Evolutionary conservation across 2,113 vertebrate genomes (phyloP).

Genomic region (Gymnocephalus cernua): DNA sequence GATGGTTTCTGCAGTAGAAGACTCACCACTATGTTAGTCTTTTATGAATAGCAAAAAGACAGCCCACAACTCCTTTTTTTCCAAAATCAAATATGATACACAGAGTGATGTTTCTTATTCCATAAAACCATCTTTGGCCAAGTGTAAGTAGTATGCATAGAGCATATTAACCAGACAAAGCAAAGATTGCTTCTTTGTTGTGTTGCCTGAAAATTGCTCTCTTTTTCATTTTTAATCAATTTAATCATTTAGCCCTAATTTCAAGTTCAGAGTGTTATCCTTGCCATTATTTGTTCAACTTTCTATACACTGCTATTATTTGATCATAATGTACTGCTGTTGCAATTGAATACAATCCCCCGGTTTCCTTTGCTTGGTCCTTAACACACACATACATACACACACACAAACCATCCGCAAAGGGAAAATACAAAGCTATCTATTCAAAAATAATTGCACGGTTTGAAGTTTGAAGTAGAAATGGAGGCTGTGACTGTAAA

Average conservation of each 20-base stretch:
- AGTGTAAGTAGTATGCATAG: background rate
- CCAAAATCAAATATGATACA: background rate
- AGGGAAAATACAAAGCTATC: background rate
- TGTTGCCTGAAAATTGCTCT: background rate
- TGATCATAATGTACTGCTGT: background rate
- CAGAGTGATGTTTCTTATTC: background rate
- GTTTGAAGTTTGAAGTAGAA: background rate
- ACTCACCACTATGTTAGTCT: background rate
- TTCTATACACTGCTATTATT: background rate
- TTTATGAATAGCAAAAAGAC: background rate
- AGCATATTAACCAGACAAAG: background rate
- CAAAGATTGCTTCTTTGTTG: background rate
- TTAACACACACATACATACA: background rate
- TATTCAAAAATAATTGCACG: background rate
- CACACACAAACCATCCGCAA: background rate
- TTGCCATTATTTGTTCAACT: too few relatives aligned
- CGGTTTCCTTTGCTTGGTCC: background rate
- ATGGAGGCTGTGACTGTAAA: background rate
- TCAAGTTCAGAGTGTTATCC: background rate
- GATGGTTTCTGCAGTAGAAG: background rate
- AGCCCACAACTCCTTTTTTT: background rate
- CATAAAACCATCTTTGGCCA: background rate
- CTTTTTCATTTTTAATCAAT: too few relatives aligned
- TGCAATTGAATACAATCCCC: background rate
- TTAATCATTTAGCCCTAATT: background rate